phyloP scores from a whole-genome alignment of 2,888 invertebrate species.

The Cephus pygmeus region DNA sequence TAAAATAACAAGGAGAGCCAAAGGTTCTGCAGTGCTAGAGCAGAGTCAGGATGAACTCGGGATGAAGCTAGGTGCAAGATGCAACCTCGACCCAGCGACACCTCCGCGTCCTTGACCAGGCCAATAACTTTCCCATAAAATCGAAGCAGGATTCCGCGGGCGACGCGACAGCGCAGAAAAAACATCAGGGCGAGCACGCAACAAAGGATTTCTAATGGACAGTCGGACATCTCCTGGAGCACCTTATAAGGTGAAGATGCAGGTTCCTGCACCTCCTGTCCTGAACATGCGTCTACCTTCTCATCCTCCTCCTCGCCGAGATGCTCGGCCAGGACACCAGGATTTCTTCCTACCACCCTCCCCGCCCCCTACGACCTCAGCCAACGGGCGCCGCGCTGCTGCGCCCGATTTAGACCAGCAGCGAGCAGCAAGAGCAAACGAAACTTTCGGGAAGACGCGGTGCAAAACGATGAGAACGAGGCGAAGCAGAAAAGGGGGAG shows the following conservation, averaged over 20 bases:
- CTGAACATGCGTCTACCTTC: not conserved
- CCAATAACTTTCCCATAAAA: not conserved
- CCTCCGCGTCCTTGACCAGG: constrained; percentile 8
- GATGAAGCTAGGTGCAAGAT: not conserved
- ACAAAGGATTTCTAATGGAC: constrained; percentile 57
- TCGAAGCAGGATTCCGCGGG: not conserved
- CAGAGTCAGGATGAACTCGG: not conserved
- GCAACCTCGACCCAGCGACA: constrained; percentile 3
- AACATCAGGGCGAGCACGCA: constrained; percentile 29
- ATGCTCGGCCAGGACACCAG: not conserved
- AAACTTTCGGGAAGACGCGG: constrained; percentile 10
- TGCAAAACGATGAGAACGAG: constrained; percentile 14
- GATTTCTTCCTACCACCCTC: not conserved
- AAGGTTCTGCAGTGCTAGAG: not conserved
- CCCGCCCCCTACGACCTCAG: constrained; percentile 24
- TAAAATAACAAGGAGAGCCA: not conserved
- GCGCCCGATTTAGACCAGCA: constrained; percentile 51
- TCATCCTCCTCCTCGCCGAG: not conserved
- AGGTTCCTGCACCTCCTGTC: not conserved
- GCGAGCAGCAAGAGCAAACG: constrained; percentile 19
- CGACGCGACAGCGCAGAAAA: constrained; percentile 20
- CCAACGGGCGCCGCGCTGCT: constrained; percentile 40
- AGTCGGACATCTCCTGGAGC: constrained; percentile 16
- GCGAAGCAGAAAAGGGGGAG: not conserved
- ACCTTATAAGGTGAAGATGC: constrained; percentile 21